phyloP scores from a whole-genome alignment of 1,140 invertebrate genomes.

The Diuraphis noxia region DNA sequence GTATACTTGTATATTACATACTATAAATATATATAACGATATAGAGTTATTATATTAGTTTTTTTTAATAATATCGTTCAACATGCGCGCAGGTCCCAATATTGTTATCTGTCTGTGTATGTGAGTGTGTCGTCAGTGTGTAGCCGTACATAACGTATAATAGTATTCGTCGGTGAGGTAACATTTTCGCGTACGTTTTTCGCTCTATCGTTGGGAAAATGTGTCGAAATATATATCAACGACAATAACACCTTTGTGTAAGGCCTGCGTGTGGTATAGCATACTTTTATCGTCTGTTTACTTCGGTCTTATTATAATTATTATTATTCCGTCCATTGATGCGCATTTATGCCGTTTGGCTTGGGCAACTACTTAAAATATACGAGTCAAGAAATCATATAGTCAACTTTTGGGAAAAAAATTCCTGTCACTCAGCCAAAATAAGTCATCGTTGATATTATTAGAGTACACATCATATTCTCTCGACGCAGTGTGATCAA shows the following conservation, averaged over 20 bases:
- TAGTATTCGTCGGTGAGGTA: background rate
- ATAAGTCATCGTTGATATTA: constrained; percentile 11
- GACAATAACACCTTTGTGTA: background rate
- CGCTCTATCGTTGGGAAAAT: background rate
- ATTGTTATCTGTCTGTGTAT: background rate
- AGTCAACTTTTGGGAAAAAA: background rate
- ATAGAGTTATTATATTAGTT: background rate
- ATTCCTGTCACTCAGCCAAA: background rate
- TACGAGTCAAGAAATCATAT: background rate
- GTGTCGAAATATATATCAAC: background rate
- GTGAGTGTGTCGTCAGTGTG: background rate
- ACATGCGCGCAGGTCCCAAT: background rate
- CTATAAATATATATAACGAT: background rate
- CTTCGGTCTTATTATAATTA: background rate
- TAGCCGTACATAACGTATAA: background rate
- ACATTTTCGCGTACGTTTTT: constrained; percentile 5
- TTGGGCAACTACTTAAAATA: background rate
- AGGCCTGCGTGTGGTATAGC: background rate
- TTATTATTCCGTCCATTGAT: background rate
- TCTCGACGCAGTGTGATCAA: background rate
- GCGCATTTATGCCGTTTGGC: background rate
- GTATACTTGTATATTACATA: background rate
- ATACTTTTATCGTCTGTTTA: background rate
- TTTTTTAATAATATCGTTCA: constrained; percentile 3
- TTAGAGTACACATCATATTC: background rate